phyloP scores from a whole-genome alignment of 1,140 invertebrate species.

The Drosophila subobscura region DNA sequence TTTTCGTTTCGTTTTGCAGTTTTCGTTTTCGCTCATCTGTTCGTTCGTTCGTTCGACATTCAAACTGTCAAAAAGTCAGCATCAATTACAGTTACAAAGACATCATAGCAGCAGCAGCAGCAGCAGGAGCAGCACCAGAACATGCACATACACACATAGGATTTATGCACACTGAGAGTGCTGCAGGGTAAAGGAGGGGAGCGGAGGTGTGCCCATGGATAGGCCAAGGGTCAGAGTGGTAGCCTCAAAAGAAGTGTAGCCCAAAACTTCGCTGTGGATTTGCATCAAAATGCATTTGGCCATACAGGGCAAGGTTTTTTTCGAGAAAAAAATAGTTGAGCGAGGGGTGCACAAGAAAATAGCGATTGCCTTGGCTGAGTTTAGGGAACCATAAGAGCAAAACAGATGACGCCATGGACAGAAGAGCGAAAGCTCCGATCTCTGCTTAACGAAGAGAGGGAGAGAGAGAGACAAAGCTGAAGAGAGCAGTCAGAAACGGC shows the following conservation, averaged over 20 bases:
- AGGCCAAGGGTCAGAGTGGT: conserved; percentile 21
- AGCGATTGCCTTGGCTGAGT: not conserved
- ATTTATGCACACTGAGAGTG: conserved; percentile 41
- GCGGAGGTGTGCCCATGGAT: not conserved
- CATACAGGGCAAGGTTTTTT: conserved; percentile 24
- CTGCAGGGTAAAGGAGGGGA: conserved; percentile 2
- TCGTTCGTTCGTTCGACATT: conserved; percentile 63
- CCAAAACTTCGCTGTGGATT: conserved; percentile 65
- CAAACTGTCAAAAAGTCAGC: conserved; percentile 82
- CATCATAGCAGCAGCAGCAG: conserved; percentile 47
- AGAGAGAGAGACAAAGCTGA: too few relatives aligned
- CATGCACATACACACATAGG: conserved; percentile 26
- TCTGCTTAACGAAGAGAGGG: too few relatives aligned
- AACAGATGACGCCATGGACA: too few relatives aligned
- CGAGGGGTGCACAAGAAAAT: conserved; percentile 20
- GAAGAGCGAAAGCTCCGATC: too few relatives aligned
- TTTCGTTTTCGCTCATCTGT: conserved; percentile 52
- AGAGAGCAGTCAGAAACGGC: too few relatives aligned
- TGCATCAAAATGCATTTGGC: conserved; percentile 79
- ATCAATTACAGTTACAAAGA: conserved; percentile 80
- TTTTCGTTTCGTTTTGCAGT: conserved; percentile 23
- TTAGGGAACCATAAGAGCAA: not conserved
- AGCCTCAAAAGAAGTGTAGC: conserved; percentile 66
- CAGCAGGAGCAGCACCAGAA: conserved; percentile 11
- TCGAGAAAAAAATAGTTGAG: conserved; percentile 10